Evolutionary conservation across 2,113 vertebrate genomes (phyloP), one percentile per base, ranked within the genome.

Genomic region (Bos indicus): DNA sequence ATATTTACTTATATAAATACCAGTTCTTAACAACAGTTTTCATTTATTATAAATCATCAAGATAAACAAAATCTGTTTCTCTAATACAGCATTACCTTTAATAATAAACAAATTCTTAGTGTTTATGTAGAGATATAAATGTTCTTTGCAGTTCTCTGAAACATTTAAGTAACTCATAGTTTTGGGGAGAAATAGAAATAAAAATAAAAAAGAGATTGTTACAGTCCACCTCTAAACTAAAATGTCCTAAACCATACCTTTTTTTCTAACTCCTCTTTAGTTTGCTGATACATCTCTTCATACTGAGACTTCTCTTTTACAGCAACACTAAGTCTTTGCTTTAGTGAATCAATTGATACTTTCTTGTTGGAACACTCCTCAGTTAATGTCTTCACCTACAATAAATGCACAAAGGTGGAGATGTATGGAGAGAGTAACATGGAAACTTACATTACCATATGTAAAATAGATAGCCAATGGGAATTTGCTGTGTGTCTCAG

Each of bases 361-460:
- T 99, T 99, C 98, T 99, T 99, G 97, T 99, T 99, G 17, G 98
- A 98, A 97, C 99, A 99, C 71, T 99, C 99, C 94, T 99, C 99
- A 83, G 99, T 98, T 97, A 99, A 98, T 94, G 98, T 95, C 96
- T 99, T 99, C 59, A 99, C 98, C 99, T 99, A 97, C 57, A 98
- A 94, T 48, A 97, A 97, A 95, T 93, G 28, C 30, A 80, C 28
- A 95, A 98, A 95, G 92, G 80, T 56, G 96, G 67, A 40, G 67
- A 71, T 71, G n/a, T 40, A 40, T 71, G 10, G 67, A 23, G 67
- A 71, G 19, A 40, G n/a, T 23, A 40, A 71, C 67, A 71, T 71
- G 67, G 67, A 71, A 71, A 36, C 67, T 71, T 23, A 71, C 19
- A 71, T 71, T 36, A 71, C 67, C n/a, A 40, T 71, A 71, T 40